Conservation (phyloP, 2,797 vertebrate species). For the Stomatorhinus walkeri region DNA sequence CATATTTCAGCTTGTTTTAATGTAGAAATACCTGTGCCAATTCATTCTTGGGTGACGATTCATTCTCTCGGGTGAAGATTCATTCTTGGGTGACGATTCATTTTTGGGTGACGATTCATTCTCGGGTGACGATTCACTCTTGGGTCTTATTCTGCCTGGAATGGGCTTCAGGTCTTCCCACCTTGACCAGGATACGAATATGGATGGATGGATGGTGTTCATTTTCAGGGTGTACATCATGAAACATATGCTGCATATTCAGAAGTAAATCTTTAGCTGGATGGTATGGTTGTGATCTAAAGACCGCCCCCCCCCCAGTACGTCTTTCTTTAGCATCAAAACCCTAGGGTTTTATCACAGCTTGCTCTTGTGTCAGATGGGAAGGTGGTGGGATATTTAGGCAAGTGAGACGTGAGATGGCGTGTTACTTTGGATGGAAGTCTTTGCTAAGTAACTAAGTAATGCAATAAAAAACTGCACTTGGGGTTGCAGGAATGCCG, state of each 20-base stretch:
- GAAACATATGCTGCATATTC: not conserved
- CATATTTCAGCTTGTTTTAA: not conserved
- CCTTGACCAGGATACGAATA: not conserved
- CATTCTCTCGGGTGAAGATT: not conserved
- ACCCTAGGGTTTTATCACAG: not conserved
- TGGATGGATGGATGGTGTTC: not conserved
- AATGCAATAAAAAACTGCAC: slow-evolving; percentile 11
- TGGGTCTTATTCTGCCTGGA: not conserved
- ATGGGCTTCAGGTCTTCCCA: not conserved
- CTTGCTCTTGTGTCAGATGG: not conserved
- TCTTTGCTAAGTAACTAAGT: not conserved
- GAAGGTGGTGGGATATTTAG: not conserved
- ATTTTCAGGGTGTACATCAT: not conserved
- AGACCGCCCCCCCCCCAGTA: not conserved
- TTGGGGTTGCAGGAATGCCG: not conserved
- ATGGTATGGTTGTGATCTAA: not conserved
- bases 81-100: not conserved
- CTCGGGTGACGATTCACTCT: not conserved
- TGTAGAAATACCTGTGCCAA: not conserved
- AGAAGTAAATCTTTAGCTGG: not conserved
- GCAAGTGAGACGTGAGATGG: not conserved
- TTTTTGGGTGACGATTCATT: not conserved
- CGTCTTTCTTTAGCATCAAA: not conserved
- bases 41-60: not conserved
- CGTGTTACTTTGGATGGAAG: not conserved